Evolutionary conservation across 2,888 invertebrate species (phyloP).

Genomic region (Synanthedon andrenaeformis): DNA sequence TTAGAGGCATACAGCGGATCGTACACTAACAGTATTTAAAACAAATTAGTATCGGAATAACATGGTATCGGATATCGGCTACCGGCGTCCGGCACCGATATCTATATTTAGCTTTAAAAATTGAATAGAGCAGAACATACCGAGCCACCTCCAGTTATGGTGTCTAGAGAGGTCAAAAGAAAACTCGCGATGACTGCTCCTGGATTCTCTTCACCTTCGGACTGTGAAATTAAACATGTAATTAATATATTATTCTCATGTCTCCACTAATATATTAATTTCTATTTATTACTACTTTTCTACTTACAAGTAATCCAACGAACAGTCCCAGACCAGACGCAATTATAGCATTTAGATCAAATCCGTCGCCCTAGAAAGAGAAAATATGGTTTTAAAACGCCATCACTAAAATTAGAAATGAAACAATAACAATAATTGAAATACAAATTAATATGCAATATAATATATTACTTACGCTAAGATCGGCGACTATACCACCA

Average conservation of each 20-base stretch:
- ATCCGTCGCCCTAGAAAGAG: slow-evolving; percentile 53
- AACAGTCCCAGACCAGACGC: slow-evolving; percentile 55
- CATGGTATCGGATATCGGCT: too few species aligned
- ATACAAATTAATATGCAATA: neutral
- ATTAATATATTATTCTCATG: neutral
- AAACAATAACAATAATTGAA: neutral
- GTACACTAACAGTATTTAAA: neutral
- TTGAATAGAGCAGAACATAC: slow-evolving; percentile 25
- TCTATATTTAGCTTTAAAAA: neutral
- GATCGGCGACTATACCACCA: slow-evolving; percentile 52
- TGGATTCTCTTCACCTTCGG: slow-evolving; percentile 56
- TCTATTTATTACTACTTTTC: neutral
- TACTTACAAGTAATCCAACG: slow-evolving; percentile 55
- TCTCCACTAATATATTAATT: neutral
- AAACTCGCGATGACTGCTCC: slow-evolving; percentile 56
- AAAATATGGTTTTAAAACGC: neutral
- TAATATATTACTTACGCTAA: slow-evolving; percentile 59
- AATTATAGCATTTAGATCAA: slow-evolving; percentile 53
- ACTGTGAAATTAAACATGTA: slow-evolving; percentile 24
- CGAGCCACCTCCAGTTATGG: slow-evolving; percentile 60
- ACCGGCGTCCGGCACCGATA: too few species aligned
- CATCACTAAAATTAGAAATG: neutral
- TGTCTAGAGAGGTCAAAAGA: slow-evolving; percentile 51
- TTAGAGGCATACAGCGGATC: neutral
- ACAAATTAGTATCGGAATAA: too few species aligned